These are phyloP conservation scores for Cheilosia pagana DNA, from an alignment of 2,888 invertebrate species.

Conservation along the genomic window DNA sequence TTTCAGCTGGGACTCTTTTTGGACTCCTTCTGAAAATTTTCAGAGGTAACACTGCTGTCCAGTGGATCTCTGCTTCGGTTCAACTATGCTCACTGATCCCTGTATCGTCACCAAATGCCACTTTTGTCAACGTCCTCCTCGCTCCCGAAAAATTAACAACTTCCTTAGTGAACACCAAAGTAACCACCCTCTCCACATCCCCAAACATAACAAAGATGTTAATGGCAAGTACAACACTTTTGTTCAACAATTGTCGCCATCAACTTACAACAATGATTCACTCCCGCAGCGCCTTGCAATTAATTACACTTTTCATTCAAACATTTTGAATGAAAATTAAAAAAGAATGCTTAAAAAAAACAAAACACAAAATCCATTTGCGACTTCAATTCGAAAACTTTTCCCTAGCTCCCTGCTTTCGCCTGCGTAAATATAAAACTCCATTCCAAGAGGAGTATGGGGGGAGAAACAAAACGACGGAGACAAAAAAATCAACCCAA, in stretches of 20 bases:
- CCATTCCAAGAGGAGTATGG: background rate
- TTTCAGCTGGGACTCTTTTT: no score
- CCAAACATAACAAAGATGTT: background rate
- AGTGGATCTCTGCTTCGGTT: no score
- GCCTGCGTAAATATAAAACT: slow-evolving; percentile 16
- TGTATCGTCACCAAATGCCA: no score
- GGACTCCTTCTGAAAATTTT: no score
- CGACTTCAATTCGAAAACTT: slow-evolving; percentile 59
- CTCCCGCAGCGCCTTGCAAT: slow-evolving; percentile 44
- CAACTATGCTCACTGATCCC: no score
- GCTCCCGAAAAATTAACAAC: background rate
- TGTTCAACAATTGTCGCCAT: background rate
- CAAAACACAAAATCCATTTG: slow-evolving; percentile 60
- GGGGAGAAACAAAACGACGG: slow-evolving; percentile 16
- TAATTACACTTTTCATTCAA: slow-evolving; percentile 59
- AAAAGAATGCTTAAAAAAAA: slow-evolving; percentile 19
- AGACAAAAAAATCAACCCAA: slow-evolving; percentile 47
- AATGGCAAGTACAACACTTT: background rate
- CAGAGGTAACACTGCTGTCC: no score
- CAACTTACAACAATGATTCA: slow-evolving; percentile 25
- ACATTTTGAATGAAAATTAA: slow-evolving; percentile 48
- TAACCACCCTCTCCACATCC: background rate
- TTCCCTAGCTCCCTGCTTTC: slow-evolving; percentile 18
- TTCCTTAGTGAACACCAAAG: background rate
- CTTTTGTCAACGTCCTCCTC: no score